A percentile compares a stretch with the other conserved stretches of the same genome.
These are phyloP conservation scores for Callospermophilus lateralis DNA, from an alignment of 2,113 vertebrate species.

Conservation along the genomic window DNA sequence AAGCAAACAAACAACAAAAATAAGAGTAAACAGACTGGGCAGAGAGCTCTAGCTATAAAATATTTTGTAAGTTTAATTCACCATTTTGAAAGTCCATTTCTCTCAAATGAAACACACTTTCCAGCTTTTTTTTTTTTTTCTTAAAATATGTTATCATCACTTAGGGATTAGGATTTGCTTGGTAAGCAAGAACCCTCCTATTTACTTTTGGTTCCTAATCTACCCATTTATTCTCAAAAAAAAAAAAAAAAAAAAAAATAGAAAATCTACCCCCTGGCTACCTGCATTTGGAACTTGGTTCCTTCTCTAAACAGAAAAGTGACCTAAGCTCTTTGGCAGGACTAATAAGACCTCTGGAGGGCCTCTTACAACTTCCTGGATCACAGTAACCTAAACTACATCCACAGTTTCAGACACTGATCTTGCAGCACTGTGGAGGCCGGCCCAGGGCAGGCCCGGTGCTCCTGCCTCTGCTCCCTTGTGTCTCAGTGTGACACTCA, in stretches of 20 bases:
- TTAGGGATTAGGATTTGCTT: neutral
- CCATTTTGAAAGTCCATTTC: neutral
- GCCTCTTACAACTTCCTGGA: neutral
- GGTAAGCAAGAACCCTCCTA: neutral
- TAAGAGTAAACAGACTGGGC: neutral
- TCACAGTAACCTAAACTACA: neutral
- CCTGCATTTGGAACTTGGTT: neutral
- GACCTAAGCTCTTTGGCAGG: neutral
- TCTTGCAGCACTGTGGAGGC: neutral
- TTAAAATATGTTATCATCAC: neutral
- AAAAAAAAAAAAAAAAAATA: neutral
- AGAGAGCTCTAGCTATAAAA: conserved; percentile 21
- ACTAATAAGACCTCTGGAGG: neutral
- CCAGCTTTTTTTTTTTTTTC: neutral
- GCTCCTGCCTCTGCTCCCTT: neutral
- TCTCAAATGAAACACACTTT: conserved; percentile 31
- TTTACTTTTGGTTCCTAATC: conserved; percentile 15
- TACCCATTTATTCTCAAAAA: neutral
- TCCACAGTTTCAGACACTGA: neutral
- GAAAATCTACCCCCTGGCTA: neutral
- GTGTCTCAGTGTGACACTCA: neutral
- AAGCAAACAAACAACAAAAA: neutral
- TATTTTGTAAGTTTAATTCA: neutral
- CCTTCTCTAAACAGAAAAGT: neutral
- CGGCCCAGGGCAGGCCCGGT: neutral